Conservation (phyloP, 2,797 vertebrate genomes). For the Acrossocheilus fasciatus region DNA sequence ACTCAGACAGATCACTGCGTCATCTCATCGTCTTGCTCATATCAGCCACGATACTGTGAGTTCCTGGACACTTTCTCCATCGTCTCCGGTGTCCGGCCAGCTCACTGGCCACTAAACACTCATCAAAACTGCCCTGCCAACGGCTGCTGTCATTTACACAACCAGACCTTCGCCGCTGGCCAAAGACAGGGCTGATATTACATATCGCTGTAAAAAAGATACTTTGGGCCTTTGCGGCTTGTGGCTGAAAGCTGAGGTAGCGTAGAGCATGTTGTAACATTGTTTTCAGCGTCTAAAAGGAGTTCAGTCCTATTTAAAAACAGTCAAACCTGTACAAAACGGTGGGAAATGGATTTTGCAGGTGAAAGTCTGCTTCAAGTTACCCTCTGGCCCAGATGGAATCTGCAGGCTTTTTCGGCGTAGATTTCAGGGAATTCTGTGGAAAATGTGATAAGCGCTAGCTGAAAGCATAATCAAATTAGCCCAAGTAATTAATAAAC, state of each 20-base stretch:
- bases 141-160: slow-evolving; percentile 33
- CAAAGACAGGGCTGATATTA: slow-evolving; percentile 39
- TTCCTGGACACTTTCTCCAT: slow-evolving; percentile 19
- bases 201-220: slow-evolving; percentile 36
- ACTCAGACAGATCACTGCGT: slow-evolving; percentile 27
- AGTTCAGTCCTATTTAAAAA: neutral
- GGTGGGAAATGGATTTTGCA: neutral
- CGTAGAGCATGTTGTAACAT: neutral
- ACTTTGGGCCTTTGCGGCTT: slow-evolving; percentile 9
- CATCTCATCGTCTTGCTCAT: slow-evolving; percentile 10
- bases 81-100: neutral
- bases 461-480: slow-evolving; percentile 7
- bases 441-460: neutral
- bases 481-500: neutral
- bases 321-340: neutral
- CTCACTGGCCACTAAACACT: neutral
- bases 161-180: neutral
- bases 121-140: slow-evolving; percentile 18
- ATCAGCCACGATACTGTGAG: neutral
- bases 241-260: slow-evolving; percentile 20
- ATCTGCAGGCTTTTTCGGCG: neutral
- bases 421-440: neutral
- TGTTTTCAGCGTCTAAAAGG: slow-evolving; percentile 17
- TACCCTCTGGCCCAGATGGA: neutral
- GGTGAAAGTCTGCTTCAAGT: slow-evolving; percentile 1